Evolutionary conservation across 2,888 invertebrate genomes (phyloP).

Genomic region (Onthophagus sagittarius): DNA sequence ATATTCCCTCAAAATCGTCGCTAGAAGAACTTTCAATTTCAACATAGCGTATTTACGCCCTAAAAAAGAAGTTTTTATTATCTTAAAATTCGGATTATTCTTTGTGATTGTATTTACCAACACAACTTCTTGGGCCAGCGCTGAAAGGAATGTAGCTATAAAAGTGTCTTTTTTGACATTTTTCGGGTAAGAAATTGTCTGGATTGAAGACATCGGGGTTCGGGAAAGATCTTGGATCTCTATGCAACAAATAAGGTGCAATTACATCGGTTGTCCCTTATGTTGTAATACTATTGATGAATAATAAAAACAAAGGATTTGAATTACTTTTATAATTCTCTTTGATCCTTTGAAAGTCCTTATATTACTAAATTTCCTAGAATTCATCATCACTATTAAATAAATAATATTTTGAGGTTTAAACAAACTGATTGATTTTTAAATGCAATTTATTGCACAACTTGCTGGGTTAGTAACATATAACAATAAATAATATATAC

Average conservation of each 20-base stretch:
- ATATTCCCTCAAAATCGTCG: slow-evolving; percentile 71
- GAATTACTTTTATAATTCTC: not conserved
- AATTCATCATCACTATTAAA: no score
- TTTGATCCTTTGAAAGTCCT: not conserved
- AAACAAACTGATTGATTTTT: slow-evolving; percentile 10
- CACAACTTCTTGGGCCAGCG: slow-evolving; percentile 77
- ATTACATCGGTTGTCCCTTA: slow-evolving; percentile 68
- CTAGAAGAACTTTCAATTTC: slow-evolving; percentile 72
- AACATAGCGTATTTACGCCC: slow-evolving; percentile 79
- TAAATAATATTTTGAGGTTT: not conserved
- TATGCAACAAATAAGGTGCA: slow-evolving; percentile 65
- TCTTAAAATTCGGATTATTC: not conserved
- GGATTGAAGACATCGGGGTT: slow-evolving; percentile 77
- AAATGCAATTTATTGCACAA: slow-evolving; percentile 23
- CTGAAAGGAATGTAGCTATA: slow-evolving; percentile 81
- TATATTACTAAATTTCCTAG: no score
- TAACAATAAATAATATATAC: slow-evolving; percentile 19
- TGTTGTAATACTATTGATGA: not conserved
- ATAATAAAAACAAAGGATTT: not conserved
- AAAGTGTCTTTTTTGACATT: slow-evolving; percentile 71
- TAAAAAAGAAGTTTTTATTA: slow-evolving; percentile 40
- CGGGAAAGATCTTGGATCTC: slow-evolving; percentile 67
- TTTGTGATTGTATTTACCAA: slow-evolving; percentile 58
- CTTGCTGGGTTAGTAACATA: slow-evolving; percentile 17
- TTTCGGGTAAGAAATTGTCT: slow-evolving; percentile 81